phyloP scores from a whole-genome alignment of 2,113 vertebrate genomes.

The Megalops atlanticus region DNA sequence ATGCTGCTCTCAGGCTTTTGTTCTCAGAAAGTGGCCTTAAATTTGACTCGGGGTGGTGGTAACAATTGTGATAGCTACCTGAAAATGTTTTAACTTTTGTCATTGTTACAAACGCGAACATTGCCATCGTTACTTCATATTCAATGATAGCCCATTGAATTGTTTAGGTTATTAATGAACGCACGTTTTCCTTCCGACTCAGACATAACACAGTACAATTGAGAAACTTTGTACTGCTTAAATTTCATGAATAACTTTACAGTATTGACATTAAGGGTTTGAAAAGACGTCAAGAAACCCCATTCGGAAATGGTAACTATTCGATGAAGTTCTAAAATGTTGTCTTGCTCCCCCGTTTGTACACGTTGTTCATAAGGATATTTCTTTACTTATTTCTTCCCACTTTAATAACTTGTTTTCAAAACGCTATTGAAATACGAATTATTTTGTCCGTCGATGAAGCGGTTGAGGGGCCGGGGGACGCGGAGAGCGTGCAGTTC shows the following conservation, averaged over 20 bases:
- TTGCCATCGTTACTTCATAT: neutral
- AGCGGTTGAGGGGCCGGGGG: conserved; percentile 1
- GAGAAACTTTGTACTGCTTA: neutral
- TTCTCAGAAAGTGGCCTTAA: conserved; percentile 13
- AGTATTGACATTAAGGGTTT: neutral
- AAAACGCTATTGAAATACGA: neutral
- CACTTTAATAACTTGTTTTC: neutral
- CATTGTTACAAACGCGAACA: conserved; percentile 7
- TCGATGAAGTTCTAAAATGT: neutral
- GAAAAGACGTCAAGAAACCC: conserved; percentile 10
- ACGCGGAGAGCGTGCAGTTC: conserved; percentile 19
- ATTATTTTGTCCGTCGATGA: conserved; percentile 5
- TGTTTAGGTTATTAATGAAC: neutral
- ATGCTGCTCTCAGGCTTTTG: neutral
- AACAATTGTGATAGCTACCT: neutral
- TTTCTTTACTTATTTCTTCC: neutral
- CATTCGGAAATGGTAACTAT: conserved; percentile 9
- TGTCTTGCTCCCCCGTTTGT: neutral
- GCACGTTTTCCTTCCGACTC: neutral
- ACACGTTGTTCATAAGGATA: neutral
- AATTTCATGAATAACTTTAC: conserved; percentile 1
- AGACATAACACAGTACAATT: neutral
- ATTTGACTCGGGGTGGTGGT: neutral
- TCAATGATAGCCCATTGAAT: neutral
- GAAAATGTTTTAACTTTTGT: conserved; percentile 18